phyloP scores from a whole-genome alignment of 2,113 vertebrate genomes.

The Lepus europaeus region DNA sequence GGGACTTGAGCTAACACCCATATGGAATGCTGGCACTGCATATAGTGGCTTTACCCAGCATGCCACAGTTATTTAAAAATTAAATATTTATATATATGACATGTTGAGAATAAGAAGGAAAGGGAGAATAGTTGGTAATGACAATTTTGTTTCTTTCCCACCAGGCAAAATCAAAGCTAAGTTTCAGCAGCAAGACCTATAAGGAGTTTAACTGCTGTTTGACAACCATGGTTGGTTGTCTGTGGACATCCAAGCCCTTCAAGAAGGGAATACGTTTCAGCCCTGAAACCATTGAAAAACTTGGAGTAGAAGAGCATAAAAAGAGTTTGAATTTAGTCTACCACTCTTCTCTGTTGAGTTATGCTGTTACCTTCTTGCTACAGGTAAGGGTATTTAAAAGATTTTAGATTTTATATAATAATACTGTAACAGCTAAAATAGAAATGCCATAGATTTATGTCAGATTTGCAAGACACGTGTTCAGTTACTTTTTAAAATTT shows the following conservation, averaged over 20 bases:
- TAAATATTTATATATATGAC: background rate
- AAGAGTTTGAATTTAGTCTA: slow-evolving; percentile 91
- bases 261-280: slow-evolving; percentile 86
- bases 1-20: too few relatives aligned
- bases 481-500: background rate
- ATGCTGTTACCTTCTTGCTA: slow-evolving; percentile 90
- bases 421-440: slow-evolving; percentile 19
- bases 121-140: background rate
- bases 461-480: slow-evolving; percentile 15
- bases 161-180: slow-evolving; percentile 88
- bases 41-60: too few relatives aligned
- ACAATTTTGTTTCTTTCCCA: slow-evolving; percentile 58
- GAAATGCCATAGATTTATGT: slow-evolving; percentile 30
- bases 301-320: slow-evolving; percentile 85
- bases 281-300: slow-evolving; percentile 87
- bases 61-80: slow-evolving; percentile 33
- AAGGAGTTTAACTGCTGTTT: slow-evolving; percentile 93
- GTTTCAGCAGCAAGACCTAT: slow-evolving; percentile 91
- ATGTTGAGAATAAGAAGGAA: background rate
- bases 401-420: slow-evolving; percentile 47
- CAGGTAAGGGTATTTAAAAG: slow-evolving; percentile 87
- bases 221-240: slow-evolving; percentile 92
- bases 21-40: too few relatives aligned
- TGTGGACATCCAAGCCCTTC: slow-evolving; percentile 93
- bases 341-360: slow-evolving; percentile 93